These are phyloP conservation scores for Crenuchus spilurus DNA, from an alignment of 2,797 vertebrate species.

Conservation along the genomic window DNA sequence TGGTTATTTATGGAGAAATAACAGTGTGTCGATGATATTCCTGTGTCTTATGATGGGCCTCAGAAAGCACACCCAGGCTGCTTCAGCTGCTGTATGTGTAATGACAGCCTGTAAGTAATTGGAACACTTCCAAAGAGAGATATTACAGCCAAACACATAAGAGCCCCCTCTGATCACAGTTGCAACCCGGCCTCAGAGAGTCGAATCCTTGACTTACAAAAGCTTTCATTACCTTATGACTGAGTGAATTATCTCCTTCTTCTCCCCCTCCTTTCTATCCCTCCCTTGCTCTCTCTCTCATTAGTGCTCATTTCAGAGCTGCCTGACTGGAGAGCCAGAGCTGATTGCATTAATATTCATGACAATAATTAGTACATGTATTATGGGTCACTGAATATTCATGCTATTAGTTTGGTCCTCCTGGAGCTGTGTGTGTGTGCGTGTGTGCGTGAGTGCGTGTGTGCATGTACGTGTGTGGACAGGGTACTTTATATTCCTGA, in stretches of 20 bases:
- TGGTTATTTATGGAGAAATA: no score
- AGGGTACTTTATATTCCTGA: conserved; percentile 43
- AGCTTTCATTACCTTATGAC: conserved; percentile 55
- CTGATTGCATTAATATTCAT: conserved; percentile 99
- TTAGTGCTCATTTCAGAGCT: conserved; percentile 91
- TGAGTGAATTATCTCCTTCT: conserved; percentile 58
- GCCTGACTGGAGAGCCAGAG: conserved; percentile 87
- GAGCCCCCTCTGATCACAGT: conserved; percentile 50
- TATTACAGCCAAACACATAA: conserved; percentile 44
- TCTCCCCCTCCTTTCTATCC: conserved; percentile 60
- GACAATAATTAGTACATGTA: conserved; percentile 94
- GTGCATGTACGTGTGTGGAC: conserved; percentile 30
- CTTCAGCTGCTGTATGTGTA: conserved; percentile 12
- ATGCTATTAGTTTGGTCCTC: conserved; percentile 97
- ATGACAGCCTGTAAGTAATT: conserved; percentile 34
- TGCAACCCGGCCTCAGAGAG: conserved; percentile 56
- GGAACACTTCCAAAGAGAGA: conserved; percentile 43
- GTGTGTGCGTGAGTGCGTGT: conserved; percentile 83
- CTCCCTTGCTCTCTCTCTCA: conserved; percentile 83
- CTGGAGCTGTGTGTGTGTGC: conserved; percentile 74
- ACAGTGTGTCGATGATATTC: no score
- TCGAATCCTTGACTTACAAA: conserved; percentile 63
- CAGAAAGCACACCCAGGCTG: no score
- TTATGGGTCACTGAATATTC: conserved; percentile 99
- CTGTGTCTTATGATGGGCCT: no score